A percentile compares a stretch with the other conserved stretches of the same genome.
These are phyloP conservation scores for Falco cherrug DNA, from an alignment of 2,797 vertebrate species.

Conservation along the genomic window DNA sequence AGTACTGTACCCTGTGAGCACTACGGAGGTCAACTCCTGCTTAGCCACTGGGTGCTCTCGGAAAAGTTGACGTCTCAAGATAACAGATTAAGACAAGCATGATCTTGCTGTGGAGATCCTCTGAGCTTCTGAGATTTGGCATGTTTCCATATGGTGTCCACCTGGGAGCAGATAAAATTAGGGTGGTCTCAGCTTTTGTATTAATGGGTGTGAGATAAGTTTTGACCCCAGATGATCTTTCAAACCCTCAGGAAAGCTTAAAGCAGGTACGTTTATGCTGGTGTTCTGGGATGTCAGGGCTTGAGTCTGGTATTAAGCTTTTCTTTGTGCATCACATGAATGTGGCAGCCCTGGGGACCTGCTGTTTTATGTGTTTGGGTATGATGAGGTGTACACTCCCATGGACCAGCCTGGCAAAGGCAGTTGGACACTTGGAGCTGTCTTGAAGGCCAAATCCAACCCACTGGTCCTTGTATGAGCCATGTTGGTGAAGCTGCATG, in stretches of 20 bases:
- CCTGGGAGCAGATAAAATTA: neutral
- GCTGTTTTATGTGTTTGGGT: neutral
- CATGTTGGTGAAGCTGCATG: neutral
- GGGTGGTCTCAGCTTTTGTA: neutral
- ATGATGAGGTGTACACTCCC: neutral
- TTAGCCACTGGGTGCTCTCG: neutral
- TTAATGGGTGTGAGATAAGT: neutral
- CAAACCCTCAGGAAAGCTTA: neutral
- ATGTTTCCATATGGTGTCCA: neutral
- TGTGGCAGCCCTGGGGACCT: neutral
- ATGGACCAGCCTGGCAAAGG: neutral
- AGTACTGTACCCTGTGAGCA: neutral
- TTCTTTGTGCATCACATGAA: neutral
- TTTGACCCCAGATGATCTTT: neutral
- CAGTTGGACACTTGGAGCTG: neutral
- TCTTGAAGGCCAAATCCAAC: neutral
- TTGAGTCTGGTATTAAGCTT: neutral
- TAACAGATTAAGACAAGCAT: neutral
- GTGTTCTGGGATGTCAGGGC: neutral
- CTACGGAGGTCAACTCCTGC: neutral
- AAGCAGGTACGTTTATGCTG: neutral
- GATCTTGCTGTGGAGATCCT: neutral
- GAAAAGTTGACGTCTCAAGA: neutral
- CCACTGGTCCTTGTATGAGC: fast-evolving
- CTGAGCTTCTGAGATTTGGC: neutral